phyloP scores from a whole-genome alignment of 2,888 invertebrate species.

The Lottia scabra region DNA sequence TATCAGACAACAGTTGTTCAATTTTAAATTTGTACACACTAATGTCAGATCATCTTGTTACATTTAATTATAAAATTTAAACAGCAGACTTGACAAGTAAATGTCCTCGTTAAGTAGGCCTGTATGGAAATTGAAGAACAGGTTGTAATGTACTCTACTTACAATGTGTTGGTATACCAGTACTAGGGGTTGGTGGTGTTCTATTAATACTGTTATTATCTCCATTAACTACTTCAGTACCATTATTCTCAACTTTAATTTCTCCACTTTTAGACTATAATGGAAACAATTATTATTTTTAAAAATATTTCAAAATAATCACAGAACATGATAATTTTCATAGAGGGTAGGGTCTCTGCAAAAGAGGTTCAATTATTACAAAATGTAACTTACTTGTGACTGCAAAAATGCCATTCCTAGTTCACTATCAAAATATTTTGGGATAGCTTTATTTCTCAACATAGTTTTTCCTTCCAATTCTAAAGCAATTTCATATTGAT shows the following conservation, averaged over 20 bases:
- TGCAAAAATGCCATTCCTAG: slow-evolving; percentile 65
- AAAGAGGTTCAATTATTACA: too few relatives aligned
- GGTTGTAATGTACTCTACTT: not conserved
- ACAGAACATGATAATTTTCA: not conserved
- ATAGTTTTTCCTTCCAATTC: slow-evolving; percentile 53
- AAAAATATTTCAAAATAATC: not conserved
- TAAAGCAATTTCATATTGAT: slow-evolving; percentile 56
- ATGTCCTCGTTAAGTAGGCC: too few relatives aligned
- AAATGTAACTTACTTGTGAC: slow-evolving; percentile 48
- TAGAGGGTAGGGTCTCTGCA: too few relatives aligned
- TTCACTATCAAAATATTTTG: slow-evolving; percentile 67
- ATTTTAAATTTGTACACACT: too few relatives aligned
- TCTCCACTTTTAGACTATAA: too few relatives aligned
- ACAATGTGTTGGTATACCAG: not conserved
- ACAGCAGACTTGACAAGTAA: too few relatives aligned
- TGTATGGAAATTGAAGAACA: too few relatives aligned
- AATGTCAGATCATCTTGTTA: too few relatives aligned
- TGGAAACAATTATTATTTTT: not conserved
- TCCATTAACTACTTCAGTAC: slow-evolving; percentile 42
- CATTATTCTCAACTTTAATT: slow-evolving; percentile 29
- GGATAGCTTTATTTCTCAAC: slow-evolving; percentile 57
- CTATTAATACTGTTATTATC: slow-evolving; percentile 17
- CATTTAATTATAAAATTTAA: too few relatives aligned
- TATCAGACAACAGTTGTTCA: too few relatives aligned
- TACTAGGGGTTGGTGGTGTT: not conserved